Evolutionary conservation across 2,113 vertebrate species (phyloP), one percentile per base, ranked within the genome.

Genomic region (Poecilia latipinna): DNA sequence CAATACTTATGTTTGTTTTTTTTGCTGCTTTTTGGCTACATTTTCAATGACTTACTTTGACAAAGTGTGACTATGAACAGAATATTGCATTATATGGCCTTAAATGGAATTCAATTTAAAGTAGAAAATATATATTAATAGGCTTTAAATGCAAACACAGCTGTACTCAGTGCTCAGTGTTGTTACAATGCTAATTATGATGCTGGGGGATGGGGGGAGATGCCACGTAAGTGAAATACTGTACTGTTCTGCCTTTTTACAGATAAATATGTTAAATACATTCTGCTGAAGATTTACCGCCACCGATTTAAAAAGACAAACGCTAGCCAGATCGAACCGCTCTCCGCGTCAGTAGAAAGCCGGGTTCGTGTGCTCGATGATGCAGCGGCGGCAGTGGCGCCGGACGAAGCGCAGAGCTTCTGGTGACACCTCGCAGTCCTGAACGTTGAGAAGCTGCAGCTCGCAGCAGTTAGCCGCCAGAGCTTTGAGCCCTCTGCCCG

Each of bases 321-420:
- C 66, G 78, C 73, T 86, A 78, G 88, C 75, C 82, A 72, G 76
- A 57, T 3, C 22, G 24, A 57, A 7, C 8, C 8, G 17, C 51
- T 91, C 29, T 51, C 37, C 0, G 19, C 2, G 77, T 98, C 94
- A 99, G 95, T 97, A 99, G 94, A 99, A 99, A 76, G 96, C 97
- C 1, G 98, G 97, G 92, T 98, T 98, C 68, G 96, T 99, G 95
- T 99, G 98, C 90, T 99, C 98, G 75, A 99, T 99, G 86, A 97
- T 95, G 35, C 98, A 99, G 82, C 96, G 96, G 74, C 96, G 95
- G 92, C 97, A 99, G 76, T 99, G 97, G 57, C 97, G 96, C 65
- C 97, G 93, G 35, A 99, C 96, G 6, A 99, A 97, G 4, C 96
- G 93, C 86, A 99, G 93, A 1, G 96, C 97, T 90, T 99, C 98